A percentile compares a stretch with the other conserved stretches of the same genome.
Evolutionary conservation across 2,888 invertebrate species (phyloP).

Genomic region (Encarsia formosa): DNA sequence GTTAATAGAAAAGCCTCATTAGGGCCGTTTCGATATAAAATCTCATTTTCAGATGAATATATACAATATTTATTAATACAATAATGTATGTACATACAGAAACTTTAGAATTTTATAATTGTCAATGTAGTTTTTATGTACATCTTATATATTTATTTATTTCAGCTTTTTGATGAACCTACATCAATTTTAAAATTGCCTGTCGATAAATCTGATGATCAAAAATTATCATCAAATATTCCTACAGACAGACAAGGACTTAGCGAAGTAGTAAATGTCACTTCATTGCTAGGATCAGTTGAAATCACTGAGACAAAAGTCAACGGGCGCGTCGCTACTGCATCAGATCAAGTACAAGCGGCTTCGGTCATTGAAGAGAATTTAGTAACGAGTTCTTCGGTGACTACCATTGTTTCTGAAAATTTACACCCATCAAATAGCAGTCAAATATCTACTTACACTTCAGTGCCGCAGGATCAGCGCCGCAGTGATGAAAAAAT

Average conservation of each 20-base stretch:
- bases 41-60: no score
- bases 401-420: conserved; percentile 8
- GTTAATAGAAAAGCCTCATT: no score
- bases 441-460: conserved; percentile 17
- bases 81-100: no score
- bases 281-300: neutral
- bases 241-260: conserved; percentile 9
- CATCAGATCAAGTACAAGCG: conserved; percentile 23
- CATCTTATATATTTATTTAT: no score
- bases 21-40: no score
- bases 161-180: conserved; percentile 49
- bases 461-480: conserved; percentile 29
- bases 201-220: no score
- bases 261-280: neutral
- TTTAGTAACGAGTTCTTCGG: conserved; percentile 26
- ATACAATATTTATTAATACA: no score
- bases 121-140: no score
- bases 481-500: conserved; percentile 47
- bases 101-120: neutral
- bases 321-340: neutral
- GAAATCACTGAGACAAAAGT: neutral
- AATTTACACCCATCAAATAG: conserved; percentile 31
- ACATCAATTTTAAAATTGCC: conserved; percentile 33
- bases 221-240: no score
- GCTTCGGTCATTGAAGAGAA: conserved; percentile 37